Evolutionary conservation across 2,888 invertebrate genomes (phyloP), one percentile per base, ranked within the genome.

Genomic region (Octodonta nipae): DNA sequence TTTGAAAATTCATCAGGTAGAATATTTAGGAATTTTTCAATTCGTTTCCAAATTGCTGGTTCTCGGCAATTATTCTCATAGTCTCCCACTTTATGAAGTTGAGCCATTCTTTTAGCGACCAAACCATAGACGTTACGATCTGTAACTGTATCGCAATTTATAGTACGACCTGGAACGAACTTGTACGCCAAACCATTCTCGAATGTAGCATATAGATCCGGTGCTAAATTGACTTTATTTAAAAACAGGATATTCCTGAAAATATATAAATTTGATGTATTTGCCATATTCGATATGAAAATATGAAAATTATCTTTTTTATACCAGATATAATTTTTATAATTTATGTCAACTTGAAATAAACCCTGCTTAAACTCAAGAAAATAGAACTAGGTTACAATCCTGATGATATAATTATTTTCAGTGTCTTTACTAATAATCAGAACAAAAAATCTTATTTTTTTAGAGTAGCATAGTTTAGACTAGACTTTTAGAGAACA

Each of bases 181-280:
- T 87, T 80, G 60, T 95, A 96, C 24, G 82, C 84, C 43, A 96
- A 67, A 7, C 96, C 96, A 69, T 98, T 98, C 47, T 78, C 71
- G 63, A 96, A 96, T 28, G 81, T 78, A 29, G 86, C 92, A 66
- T 85, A 89, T 27, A 96, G 66, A 28, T 78, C 72, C 31, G 93
- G 86, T 26, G 91, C 88, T 48, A 86, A 70, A 11, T 82, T 83
- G 45, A 74, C 71, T 37, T 71, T 68, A 56, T 87, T 72, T 40
- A 86, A 62, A 42, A 78, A 48, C 39, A 65, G 54, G 37, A 72
- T 69, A 50, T 71, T 71, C 42, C 66, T 64, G 41, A 28, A 54
- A 55, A n/a, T n/a, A n/a, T n/a, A n/a, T n/a, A n/a, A n/a, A n/a
- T n/a, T n/a, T n/a, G n/a, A n/a, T n/a, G n/a, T n/a, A n/a, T n/a